Conservation (phyloP, 2,113 vertebrate species). For the Festucalex cinctus region DNA sequence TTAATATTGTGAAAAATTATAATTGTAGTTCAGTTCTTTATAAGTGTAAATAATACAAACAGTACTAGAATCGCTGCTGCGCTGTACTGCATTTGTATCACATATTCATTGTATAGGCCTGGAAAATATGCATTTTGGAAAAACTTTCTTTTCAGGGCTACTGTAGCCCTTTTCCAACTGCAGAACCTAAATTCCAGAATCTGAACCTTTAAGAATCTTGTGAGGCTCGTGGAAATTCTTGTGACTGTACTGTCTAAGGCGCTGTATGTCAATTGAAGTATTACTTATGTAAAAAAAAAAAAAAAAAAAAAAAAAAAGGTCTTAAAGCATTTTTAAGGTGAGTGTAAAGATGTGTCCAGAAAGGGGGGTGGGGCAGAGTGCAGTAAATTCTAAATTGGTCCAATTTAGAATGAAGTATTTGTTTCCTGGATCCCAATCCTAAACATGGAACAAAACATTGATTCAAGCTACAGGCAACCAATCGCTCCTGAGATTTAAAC, state of each 20-base stretch:
- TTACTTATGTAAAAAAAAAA: too few species aligned
- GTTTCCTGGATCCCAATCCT: too few species aligned
- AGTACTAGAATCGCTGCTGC: constrained; percentile 13
- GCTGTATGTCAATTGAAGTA: too few species aligned
- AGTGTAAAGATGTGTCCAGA: too few species aligned
- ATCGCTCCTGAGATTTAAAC: background rate
- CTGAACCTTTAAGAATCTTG: background rate
- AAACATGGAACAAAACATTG: background rate
- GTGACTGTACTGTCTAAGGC: too few species aligned
- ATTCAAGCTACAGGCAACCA: background rate
- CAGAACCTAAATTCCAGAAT: background rate
- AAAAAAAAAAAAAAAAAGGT: too few species aligned
- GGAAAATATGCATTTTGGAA: constrained; percentile 23
- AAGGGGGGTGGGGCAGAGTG: too few species aligned
- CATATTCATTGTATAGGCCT: constrained; percentile 22
- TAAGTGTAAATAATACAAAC: constrained; percentile 51
- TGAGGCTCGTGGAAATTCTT: background rate
- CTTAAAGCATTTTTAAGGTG: background rate
- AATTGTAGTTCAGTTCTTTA: constrained; percentile 15
- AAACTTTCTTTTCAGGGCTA: constrained; percentile 13
- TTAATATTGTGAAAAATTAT: constrained; percentile 41
- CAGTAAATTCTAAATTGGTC: too few species aligned
- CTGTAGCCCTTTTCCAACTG: background rate
- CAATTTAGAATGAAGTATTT: too few species aligned
- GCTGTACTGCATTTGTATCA: constrained; percentile 36